These are phyloP conservation scores for Dasyurus viverrinus DNA, from an alignment of 2,113 vertebrate species.

Conservation along the genomic window DNA sequence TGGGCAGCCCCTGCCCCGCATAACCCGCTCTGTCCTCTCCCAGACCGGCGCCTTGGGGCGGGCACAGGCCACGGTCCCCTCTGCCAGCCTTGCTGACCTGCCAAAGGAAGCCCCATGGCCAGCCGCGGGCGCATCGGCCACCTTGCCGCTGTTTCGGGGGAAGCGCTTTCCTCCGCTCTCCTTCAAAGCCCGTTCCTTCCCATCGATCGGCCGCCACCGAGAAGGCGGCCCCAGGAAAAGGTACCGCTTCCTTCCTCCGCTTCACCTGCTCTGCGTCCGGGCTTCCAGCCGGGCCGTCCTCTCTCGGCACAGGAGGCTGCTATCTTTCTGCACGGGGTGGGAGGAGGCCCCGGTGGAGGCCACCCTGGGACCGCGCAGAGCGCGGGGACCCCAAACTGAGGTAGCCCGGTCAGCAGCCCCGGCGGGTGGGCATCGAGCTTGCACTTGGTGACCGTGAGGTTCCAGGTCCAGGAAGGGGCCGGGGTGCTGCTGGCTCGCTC, in stretches of 20 bases:
- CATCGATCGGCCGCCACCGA: constrained; percentile 75
- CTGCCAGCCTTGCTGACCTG: background rate
- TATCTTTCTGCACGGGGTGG: background rate
- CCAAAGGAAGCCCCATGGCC: background rate
- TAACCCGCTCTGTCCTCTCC: background rate
- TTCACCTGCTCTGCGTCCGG: background rate
- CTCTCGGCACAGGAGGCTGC: background rate
- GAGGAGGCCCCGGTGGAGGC: no score
- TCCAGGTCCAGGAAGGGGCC: no score
- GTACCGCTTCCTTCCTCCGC: constrained; percentile 76
- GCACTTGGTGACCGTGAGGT: no score
- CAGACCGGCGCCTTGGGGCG: background rate
- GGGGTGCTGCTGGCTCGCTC: background rate
- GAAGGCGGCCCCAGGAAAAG: constrained; percentile 80
- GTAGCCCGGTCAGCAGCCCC: no score
- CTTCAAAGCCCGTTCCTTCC: constrained; percentile 84
- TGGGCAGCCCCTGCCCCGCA: constrained; percentile 38
- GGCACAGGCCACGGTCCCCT: background rate
- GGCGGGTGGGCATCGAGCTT: no score
- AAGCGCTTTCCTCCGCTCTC: constrained; percentile 78
- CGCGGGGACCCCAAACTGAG: no score
- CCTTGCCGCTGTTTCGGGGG: constrained; percentile 69
- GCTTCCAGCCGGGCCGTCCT: background rate
- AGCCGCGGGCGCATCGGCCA: background rate
- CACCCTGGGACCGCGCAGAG: no score